A percentile compares a stretch with the other conserved stretches of the same genome.
These are phyloP conservation scores for Platyscapa corneri DNA, from an alignment of 1,140 invertebrate species.

Conservation along the genomic window DNA sequence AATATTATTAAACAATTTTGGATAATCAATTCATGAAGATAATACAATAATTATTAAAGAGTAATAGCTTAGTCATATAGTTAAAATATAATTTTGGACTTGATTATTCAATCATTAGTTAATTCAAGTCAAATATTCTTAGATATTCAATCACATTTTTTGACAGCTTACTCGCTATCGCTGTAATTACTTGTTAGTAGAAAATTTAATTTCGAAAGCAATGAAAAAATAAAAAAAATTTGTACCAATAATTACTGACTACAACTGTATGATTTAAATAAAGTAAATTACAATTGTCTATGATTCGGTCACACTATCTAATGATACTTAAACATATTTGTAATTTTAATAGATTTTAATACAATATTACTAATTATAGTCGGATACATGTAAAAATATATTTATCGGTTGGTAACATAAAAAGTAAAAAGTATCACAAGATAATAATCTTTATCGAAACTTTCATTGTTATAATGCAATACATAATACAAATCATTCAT, in stretches of 20 bases:
- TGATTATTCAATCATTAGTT: neutral
- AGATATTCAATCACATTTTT: slow-evolving; percentile 32
- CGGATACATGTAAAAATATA: neutral
- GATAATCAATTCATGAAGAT: neutral
- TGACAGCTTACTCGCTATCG: neutral
- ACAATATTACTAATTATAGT: slow-evolving; percentile 12
- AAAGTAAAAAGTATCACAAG: neutral
- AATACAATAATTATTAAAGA: neutral
- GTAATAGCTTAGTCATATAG: neutral
- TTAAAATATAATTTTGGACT: slow-evolving; percentile 28
- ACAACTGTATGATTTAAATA: neutral
- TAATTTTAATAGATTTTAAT: neutral
- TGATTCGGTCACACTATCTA: neutral
- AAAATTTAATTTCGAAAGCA: slow-evolving; percentile 2
- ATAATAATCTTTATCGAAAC: neutral
- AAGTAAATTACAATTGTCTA: slow-evolving; percentile 28
- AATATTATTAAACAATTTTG: neutral
- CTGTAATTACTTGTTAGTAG: slow-evolving; percentile 12
- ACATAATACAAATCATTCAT: no score
- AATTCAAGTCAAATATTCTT: neutral
- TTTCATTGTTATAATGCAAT: no score
- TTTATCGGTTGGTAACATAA: neutral
- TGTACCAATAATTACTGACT: neutral
- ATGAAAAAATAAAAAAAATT: neutral
- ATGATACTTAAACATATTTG: neutral